phyloP scores from a whole-genome alignment of 2,797 vertebrate species.

The Microhierax caerulescens region DNA sequence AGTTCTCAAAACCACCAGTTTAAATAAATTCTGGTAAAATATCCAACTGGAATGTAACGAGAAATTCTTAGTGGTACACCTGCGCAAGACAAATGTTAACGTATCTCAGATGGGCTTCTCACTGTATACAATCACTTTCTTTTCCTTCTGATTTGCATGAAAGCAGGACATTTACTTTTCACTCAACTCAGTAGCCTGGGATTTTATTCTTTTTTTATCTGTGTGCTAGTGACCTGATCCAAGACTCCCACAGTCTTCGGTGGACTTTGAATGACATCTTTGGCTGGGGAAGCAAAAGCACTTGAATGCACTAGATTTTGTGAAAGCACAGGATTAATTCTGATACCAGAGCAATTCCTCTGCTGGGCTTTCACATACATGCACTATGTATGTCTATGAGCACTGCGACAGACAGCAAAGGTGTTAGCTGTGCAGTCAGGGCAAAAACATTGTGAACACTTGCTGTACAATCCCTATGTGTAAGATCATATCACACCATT shows the following conservation, averaged over 20 bases:
- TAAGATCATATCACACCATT: background rate
- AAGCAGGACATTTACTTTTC: background rate
- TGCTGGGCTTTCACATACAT: background rate
- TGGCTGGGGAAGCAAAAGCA: background rate
- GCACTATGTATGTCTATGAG: rapidly evolving
- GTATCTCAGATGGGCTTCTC: background rate
- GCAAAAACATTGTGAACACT: rapidly evolving
- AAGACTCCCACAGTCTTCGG: background rate
- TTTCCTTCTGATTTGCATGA: background rate
- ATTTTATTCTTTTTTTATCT: background rate
- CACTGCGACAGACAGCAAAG: background rate
- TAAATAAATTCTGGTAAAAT: background rate
- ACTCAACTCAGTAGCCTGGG: background rate
- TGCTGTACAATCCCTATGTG: rapidly evolving
- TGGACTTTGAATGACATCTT: background rate
- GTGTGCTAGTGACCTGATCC: background rate
- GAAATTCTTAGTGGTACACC: background rate
- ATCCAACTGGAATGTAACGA: background rate
- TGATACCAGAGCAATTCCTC: background rate
- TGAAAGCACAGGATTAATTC: background rate
- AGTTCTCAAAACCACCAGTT: background rate
- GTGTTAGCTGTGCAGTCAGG: rapidly evolving
- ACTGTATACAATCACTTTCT: background rate
- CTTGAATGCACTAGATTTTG: background rate
- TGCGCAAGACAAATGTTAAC: background rate